Evolutionary conservation across 1,140 invertebrate species (phyloP).

Genomic region (Zaprionus ghesquierei): DNA sequence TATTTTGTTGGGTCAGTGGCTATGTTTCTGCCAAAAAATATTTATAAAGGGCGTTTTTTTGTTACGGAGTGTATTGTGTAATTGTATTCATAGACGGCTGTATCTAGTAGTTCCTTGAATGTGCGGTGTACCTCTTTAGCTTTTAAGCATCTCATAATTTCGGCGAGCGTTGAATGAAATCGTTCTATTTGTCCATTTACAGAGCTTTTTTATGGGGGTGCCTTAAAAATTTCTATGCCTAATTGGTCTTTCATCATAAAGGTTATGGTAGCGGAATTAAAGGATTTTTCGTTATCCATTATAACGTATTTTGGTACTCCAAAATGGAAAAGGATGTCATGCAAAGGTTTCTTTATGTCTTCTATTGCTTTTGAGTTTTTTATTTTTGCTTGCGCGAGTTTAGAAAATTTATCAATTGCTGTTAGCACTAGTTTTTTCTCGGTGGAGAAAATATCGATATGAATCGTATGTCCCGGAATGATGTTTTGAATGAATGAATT

Average conservation of each 20-base stretch:
- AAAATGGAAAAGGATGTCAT: constrained; percentile 25
- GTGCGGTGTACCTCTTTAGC: too few species aligned
- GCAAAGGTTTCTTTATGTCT: constrained; percentile 18
- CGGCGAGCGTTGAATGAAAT: too few species aligned
- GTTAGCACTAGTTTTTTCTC: constrained; percentile 6
- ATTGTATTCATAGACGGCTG: too few species aligned
- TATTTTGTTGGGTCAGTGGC: too few species aligned
- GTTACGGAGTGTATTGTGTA: too few species aligned
- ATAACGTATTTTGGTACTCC: constrained; percentile 30
- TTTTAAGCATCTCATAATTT: too few species aligned
- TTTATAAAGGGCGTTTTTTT: too few species aligned
- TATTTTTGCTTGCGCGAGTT: constrained; percentile 12
- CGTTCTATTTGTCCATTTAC: too few species aligned
- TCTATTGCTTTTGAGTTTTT: constrained; percentile 23
- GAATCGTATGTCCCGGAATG: constrained; percentile 24
- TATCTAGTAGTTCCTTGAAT: too few species aligned
- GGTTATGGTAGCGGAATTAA: constrained; percentile 22
- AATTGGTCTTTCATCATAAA: constrained; percentile 22
- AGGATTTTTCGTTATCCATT: constrained; percentile 36
- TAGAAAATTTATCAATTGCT: constrained; percentile 32
- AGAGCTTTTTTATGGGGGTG: constrained; percentile 11
- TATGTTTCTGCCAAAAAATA: too few species aligned
- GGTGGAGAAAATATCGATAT: constrained; percentile 29
- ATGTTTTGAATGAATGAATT: too few species aligned
- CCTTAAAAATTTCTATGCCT: constrained; percentile 13